Percentiles rank a stretch among this genome's conserved stretches.
Conservation (phyloP, 2,797 vertebrate species). For the Chrysolophus pictus region DNA sequence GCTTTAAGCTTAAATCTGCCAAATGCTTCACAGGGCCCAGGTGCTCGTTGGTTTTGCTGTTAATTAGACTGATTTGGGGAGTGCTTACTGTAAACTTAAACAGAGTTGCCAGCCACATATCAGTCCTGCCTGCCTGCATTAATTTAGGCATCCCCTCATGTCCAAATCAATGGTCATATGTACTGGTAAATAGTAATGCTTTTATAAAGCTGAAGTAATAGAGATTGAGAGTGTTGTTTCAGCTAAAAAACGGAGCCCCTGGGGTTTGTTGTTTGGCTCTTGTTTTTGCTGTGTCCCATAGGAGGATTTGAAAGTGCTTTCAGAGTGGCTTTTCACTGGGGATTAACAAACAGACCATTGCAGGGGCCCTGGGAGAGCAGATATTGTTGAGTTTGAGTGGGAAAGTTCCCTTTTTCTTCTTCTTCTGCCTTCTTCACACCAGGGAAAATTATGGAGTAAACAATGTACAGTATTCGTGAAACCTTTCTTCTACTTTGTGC, state of each 20-base stretch:
- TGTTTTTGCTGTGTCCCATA: slow-evolving; percentile 14
- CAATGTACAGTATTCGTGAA: not conserved
- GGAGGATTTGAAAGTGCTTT: slow-evolving; percentile 54
- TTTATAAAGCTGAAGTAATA: slow-evolving; percentile 44
- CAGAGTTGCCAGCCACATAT: not conserved
- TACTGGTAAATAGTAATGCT: slow-evolving; percentile 48
- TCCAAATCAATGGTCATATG: slow-evolving; percentile 47
- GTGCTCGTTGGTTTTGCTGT: slow-evolving; percentile 20
- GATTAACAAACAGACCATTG: slow-evolving; percentile 30
- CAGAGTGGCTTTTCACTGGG: slow-evolving; percentile 17
- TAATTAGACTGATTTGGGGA: slow-evolving; percentile 54
- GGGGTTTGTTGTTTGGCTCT: slow-evolving; percentile 34
- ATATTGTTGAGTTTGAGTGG: not conserved
- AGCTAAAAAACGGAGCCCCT: slow-evolving; percentile 34
- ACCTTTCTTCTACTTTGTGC: not conserved
- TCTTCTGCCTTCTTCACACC: fast-evolving
- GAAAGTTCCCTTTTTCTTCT: not conserved
- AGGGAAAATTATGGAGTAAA: not conserved
- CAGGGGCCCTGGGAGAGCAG: slow-evolving; percentile 21
- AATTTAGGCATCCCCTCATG: not conserved
- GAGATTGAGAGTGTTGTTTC: slow-evolving; percentile 45
- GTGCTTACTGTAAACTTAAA: slow-evolving; percentile 18
- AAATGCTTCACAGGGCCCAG: slow-evolving; percentile 6
- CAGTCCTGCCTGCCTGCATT: slow-evolving; percentile 41
- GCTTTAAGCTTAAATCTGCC: slow-evolving; percentile 42